A percentile compares a stretch with the other conserved stretches of the same genome.
phyloP scores from a whole-genome alignment of 2,797 vertebrate genomes.

The Manis javanica region DNA sequence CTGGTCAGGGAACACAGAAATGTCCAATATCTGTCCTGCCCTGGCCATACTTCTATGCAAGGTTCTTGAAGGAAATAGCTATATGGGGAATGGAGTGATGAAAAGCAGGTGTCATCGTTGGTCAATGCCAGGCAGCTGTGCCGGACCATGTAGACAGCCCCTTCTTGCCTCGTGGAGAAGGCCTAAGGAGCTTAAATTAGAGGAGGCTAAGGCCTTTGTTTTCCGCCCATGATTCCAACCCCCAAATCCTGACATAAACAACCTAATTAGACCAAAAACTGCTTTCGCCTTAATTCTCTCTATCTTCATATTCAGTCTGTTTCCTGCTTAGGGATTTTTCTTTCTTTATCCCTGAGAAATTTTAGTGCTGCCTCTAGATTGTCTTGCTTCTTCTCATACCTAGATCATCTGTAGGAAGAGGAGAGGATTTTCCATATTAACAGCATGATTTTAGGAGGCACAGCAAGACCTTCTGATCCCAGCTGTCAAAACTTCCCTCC shows the following conservation, averaged over 20 bases:
- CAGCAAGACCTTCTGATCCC: not conserved
- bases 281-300: not conserved
- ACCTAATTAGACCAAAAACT: not conserved
- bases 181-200: not conserved
- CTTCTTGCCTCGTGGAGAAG: not conserved
- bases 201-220: not conserved
- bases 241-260: not conserved
- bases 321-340: not conserved
- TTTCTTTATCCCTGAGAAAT: not conserved
- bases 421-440: not conserved
- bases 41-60: not conserved
- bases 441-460: not conserved
- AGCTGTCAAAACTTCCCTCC: not conserved
- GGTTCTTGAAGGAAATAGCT: not conserved
- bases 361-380: not conserved
- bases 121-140: not conserved
- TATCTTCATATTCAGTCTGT: not conserved
- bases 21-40: not conserved
- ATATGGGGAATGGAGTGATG: not conserved
- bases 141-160: fast-evolving
- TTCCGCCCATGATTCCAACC: not conserved
- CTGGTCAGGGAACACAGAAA: not conserved
- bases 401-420: not conserved
- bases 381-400: not conserved
- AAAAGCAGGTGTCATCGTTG: not conserved